Evolutionary conservation across 2,113 vertebrate species (phyloP).

Genomic region (Eleginops maclovinus): DNA sequence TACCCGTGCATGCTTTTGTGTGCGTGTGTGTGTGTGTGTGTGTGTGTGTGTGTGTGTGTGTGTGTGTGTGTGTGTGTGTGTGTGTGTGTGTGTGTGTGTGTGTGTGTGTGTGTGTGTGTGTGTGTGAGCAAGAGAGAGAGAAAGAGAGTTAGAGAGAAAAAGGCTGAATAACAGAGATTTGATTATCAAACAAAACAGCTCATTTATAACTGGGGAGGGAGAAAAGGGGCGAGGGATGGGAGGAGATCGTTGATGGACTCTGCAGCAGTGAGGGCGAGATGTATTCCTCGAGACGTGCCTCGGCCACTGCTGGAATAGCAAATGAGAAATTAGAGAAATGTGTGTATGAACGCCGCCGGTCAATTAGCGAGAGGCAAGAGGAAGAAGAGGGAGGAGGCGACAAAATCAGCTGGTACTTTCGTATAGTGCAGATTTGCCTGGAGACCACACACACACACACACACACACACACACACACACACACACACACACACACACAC

Average conservation of each 20-base stretch:
- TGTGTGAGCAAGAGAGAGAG: neutral
- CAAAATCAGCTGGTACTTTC: slow-evolving; percentile 76
- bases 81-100: neutral
- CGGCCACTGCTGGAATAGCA: slow-evolving; percentile 94
- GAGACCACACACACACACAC: neutral
- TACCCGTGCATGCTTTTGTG: no score
- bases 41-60: neutral
- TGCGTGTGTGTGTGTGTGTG: neutral
- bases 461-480: slow-evolving; percentile 1
- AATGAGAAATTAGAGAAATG: slow-evolving; percentile 98
- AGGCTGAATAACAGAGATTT: slow-evolving; percentile 86
- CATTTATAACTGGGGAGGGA: slow-evolving; percentile 83
- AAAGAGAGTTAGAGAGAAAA: slow-evolving; percentile 55
- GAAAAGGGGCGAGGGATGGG: slow-evolving; percentile 18
- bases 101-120: neutral
- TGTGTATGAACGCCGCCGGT: slow-evolving; percentile 92
- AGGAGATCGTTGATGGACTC: slow-evolving; percentile 82
- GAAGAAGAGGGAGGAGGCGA: slow-evolving; percentile 32
- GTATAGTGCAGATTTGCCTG: slow-evolving; percentile 61
- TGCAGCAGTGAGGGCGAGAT: slow-evolving; percentile 86
- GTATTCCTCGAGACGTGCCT: slow-evolving; percentile 90
- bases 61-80: neutral
- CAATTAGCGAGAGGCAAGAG: slow-evolving; percentile 90
- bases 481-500: slow-evolving; percentile 7
- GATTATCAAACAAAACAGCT: slow-evolving; percentile 93